Evolutionary conservation across 2,797 vertebrate species (phyloP).

Genomic region (Centroberyx gerrardi): DNA sequence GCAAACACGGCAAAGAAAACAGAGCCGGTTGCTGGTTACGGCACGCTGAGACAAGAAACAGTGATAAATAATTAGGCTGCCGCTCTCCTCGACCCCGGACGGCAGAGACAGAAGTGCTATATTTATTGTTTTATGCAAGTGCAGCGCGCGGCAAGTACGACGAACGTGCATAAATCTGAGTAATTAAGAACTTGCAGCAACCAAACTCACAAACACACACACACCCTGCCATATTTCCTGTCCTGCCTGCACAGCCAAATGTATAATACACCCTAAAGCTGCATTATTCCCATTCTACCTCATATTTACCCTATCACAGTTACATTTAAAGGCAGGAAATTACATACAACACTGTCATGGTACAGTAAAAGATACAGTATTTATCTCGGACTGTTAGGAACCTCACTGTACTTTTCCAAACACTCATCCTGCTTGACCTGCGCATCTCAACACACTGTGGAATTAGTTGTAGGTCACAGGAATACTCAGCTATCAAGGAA

Average conservation of each 20-base stretch:
- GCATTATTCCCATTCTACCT: constrained; percentile 52
- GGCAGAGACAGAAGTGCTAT: not conserved
- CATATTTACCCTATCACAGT: constrained; percentile 47
- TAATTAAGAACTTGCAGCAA: not conserved
- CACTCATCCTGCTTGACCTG: not conserved
- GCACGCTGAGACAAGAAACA: constrained; percentile 26
- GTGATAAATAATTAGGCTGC: constrained; percentile 36
- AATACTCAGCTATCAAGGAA: no score
- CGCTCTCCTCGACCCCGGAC: not conserved
- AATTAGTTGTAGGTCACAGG: no score
- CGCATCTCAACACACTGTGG: not conserved
- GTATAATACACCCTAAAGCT: constrained; percentile 32
- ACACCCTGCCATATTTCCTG: constrained; percentile 16
- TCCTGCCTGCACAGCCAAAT: constrained; percentile 32
- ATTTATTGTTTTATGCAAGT: not conserved
- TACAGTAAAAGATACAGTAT: no score
- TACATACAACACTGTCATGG: constrained; percentile 4
- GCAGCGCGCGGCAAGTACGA: not conserved
- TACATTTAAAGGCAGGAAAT: constrained; percentile 36
- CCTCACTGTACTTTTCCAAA: not conserved
- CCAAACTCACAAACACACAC: constrained; percentile 15
- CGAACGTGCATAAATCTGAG: not conserved
- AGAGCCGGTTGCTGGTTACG: constrained; percentile 5
- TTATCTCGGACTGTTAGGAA: no score
- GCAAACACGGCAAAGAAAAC: constrained; percentile 38